Evolutionary conservation across 2,113 vertebrate species (phyloP), one percentile per base, ranked within the genome.

Genomic region (Neolamprologus ventralis): DNA sequence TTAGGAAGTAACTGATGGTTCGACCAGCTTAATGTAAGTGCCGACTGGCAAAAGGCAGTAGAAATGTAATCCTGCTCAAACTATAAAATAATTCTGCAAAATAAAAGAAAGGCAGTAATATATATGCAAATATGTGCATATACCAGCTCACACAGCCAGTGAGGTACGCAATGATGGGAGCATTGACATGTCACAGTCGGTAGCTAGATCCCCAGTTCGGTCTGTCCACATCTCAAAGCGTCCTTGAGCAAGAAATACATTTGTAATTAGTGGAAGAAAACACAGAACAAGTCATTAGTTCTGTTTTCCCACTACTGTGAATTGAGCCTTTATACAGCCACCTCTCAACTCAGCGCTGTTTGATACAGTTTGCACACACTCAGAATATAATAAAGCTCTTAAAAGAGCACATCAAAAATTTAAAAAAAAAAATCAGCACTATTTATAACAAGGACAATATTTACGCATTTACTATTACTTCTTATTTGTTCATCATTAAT

Each of bases 371-470:
- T 40, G 5, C 63, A 14, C 63, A 40, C n/a, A 68, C 35, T 40
- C 35, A 23, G n/a, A 68, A 68, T 68, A 68, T 23, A 68, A 68
- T 21, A 68, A 17, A 26, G 21, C 40, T 73, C 19, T 73, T 17
- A 45, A 26, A 73, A 45, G 68, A 73, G 37, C 21, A 26, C 9
- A 45, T 28, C 68, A 73, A 14, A 26, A 73, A 3, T 63, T 0
- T 3, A 1, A 33, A 33, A 0, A 2, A 7, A 7, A 58, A 58
- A 26, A 28, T 6, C 21, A 12, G 14, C 16, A 42, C n/a, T 17
- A 58, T 23, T 71, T 42, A 42, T 71, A 71, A 42, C 7, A 42
- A 71, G 11, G 37, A 9, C 37, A 71, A 7, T 45, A 45, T 73
- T 9, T 73, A 73, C 68, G 17, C 21, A 47, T 47, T 26, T 35